These are phyloP conservation scores for Caenorhabditis zanzibari DNA, from an alignment of 2,888 invertebrate species.

Conservation along the genomic window DNA sequence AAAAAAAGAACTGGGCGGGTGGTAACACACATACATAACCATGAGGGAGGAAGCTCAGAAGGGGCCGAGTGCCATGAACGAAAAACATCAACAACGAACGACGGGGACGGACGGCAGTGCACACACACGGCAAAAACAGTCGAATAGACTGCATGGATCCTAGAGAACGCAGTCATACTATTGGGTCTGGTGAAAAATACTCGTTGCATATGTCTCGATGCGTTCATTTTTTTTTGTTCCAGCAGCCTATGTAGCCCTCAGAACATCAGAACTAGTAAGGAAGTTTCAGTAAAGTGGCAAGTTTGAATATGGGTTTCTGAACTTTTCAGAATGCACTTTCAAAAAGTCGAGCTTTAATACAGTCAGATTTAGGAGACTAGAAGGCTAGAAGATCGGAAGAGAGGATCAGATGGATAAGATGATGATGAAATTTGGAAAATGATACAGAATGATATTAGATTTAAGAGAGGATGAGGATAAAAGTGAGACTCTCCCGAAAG, in stretches of 20 bases:
- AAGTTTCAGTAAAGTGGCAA: neutral
- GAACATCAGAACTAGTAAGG: slow-evolving; percentile 8
- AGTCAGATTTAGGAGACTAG: neutral
- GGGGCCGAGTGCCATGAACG: slow-evolving; percentile 65
- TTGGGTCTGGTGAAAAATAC: slow-evolving; percentile 64
- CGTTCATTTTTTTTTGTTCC: slow-evolving; percentile 52
- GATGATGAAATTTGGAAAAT: neutral
- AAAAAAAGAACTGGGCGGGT: slow-evolving; percentile 54
- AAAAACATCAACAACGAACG: slow-evolving; percentile 71
- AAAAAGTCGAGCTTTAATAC: neutral
- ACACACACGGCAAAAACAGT: slow-evolving; percentile 67
- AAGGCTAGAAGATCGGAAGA: neutral
- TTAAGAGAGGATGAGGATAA: neutral
- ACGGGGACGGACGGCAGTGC: slow-evolving; percentile 56
- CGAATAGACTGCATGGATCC: slow-evolving; percentile 54
- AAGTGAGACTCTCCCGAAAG: slow-evolving; percentile 18
- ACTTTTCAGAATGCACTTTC: slow-evolving; percentile 15
- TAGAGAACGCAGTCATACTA: slow-evolving; percentile 61
- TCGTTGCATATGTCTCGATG: slow-evolving; percentile 53
- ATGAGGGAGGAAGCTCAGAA: slow-evolving; percentile 61
- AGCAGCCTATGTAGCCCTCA: slow-evolving; percentile 41
- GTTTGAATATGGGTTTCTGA: neutral
- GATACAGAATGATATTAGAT: slow-evolving; percentile 5
- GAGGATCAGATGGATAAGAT: neutral
- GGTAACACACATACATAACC: slow-evolving; percentile 38